Evolutionary conservation across 2,888 invertebrate species (phyloP).

Genomic region (Tridacna crocea): DNA sequence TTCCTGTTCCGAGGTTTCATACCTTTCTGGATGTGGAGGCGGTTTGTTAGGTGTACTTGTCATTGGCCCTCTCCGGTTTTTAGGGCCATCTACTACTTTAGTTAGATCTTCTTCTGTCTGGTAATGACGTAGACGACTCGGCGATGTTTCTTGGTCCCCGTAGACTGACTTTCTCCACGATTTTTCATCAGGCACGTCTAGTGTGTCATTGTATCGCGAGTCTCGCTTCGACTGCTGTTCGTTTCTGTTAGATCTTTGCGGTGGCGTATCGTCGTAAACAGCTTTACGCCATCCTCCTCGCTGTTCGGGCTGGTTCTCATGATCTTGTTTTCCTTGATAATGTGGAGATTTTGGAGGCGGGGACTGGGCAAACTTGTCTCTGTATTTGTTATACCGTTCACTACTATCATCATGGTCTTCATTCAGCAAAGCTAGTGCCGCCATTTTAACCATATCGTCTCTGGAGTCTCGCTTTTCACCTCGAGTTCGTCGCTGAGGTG

Average conservation of each 20-base stretch:
- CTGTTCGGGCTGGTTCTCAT: conserved; percentile 39
- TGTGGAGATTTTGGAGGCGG: conserved; percentile 57
- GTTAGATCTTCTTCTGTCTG: conserved; percentile 65
- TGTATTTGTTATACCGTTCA: conserved; percentile 73
- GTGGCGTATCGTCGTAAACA: conserved; percentile 48
- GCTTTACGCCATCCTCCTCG: conserved; percentile 55
- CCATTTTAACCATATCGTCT: conserved; percentile 65
- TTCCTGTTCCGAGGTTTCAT: conserved; percentile 52
- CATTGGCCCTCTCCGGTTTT: conserved; percentile 64
- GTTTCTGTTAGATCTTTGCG: conserved; percentile 24
- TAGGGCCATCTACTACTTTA: conserved; percentile 57
- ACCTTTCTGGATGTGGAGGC: conserved; percentile 55
- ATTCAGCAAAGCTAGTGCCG: conserved; percentile 62
- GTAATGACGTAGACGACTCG: conserved; percentile 52
- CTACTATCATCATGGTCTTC: conserved; percentile 52
- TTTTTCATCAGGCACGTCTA: conserved; percentile 74
- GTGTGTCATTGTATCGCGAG: conserved; percentile 63
- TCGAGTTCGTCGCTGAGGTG: conserved; percentile 61
- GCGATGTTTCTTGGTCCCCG: conserved; percentile 66
- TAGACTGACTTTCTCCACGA: conserved; percentile 78
- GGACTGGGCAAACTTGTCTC: conserved; percentile 68
- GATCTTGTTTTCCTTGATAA: conserved; percentile 39
- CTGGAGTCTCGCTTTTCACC: conserved; percentile 62
- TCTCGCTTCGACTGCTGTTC: conserved; percentile 44
- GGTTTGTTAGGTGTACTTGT: conserved; percentile 73